Conservation (phyloP, 2,113 vertebrate species). For the Pionites leucogaster region DNA sequence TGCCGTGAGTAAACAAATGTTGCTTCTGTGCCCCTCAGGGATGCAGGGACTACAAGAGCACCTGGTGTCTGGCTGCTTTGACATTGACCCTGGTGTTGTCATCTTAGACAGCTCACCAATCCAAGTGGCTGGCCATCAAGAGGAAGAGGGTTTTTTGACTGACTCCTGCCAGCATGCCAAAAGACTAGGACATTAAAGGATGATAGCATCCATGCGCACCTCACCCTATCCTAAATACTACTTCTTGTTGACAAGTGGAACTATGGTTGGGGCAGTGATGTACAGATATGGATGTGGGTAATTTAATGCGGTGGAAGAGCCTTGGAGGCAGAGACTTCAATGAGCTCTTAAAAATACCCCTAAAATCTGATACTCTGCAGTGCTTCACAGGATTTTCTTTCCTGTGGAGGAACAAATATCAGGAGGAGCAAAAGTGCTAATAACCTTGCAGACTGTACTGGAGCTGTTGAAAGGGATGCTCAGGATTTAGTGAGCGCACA, state of each 20-base stretch:
- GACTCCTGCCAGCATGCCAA: neutral
- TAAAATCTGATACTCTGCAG: neutral
- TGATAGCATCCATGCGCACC: neutral
- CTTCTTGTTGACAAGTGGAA: neutral
- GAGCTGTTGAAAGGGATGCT: neutral
- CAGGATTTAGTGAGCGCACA: neutral
- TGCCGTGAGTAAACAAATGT: neutral
- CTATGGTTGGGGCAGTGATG: neutral
- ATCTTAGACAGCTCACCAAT: neutral
- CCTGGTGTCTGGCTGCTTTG: neutral
- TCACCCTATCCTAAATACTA: neutral
- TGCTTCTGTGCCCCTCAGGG: neutral
- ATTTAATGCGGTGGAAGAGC: neutral
- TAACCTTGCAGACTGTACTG: neutral
- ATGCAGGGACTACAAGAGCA: neutral
- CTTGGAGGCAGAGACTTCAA: neutral
- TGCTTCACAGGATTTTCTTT: neutral
- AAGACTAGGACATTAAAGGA: neutral
- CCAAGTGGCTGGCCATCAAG: neutral
- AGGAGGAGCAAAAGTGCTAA: neutral
- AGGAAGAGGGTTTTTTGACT: neutral
- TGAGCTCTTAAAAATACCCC: neutral
- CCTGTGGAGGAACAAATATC: neutral
- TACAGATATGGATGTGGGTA: neutral
- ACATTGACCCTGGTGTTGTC: neutral